Base-by-base conservation (phyloP, 2,888 invertebrate species). In the Dioctria rufipes region DNA sequence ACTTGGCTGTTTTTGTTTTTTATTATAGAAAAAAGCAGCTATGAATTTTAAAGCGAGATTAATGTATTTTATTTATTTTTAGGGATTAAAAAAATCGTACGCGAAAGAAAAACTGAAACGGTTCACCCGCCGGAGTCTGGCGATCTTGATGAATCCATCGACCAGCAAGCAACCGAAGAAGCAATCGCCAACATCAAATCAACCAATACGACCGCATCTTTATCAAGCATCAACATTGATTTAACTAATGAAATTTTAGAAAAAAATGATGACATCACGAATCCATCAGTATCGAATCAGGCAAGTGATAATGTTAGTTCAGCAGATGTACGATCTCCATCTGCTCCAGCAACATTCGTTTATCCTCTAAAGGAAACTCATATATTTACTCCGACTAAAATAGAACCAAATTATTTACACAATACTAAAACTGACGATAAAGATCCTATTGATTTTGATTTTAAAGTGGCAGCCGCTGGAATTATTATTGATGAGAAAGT, bases 301-400 rank as follows among this genome's bases (percentile, higher is more conserved):
- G 25, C 8, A 8, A 78, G 42, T 61, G n/a, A 3, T 63, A 78
- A 73, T 39, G 8, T 11, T 11, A 46, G 42, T 61, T 77, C 77
- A 11, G 40, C 39, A 25, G 51, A 51, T 39, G 3, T 39, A 8
- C 78, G 61, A 11, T 63, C 77, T 25, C 46, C 60, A 13, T 46
- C 65, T 5, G 39, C 51, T 77, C 13, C 78, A 58, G 5, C 78
- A 77, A 13, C 81, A n/a, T 73, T n/a, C 80, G 83, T 87, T 0
- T 85, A 88, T 81, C 88, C 89, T 3, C 85, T 89, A 42, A 89
- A 89, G 83, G 89, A 89, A 85, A 89, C 89, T 37, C 89, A 89
- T 81, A 89, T 89, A 46, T 89, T 87, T 81, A 89, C 89, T 66
- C 89, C 89, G 79, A 87, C 87, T 13, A 89, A 89, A 82, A 85